Base-by-base conservation (phyloP, 2,888 invertebrate species). In the Antheraea assamensis region DNA sequence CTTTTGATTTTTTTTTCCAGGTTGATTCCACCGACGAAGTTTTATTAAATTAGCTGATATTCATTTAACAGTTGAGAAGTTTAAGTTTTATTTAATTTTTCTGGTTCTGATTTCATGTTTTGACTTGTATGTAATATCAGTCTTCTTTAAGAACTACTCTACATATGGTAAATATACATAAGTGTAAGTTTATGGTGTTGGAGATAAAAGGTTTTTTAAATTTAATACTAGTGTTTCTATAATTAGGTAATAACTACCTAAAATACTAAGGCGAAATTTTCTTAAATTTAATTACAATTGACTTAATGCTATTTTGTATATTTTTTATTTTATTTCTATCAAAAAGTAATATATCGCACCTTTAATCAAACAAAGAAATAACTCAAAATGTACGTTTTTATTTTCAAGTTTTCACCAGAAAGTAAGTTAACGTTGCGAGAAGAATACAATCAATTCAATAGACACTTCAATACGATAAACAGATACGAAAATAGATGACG, bases 121-220 rank as follows among this genome's bases (percentile, higher is more conserved):
- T 24, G 2, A 58, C 24, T n/a, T n/a, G 0, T 24, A 10, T 58
- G 8, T n/a, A 10, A 24, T 24, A n/a, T 24, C 21, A n/a, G 13
- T 24, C 13, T 24, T 13, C 58, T 58, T 58, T 24, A n/a, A 42
- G 8, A 42, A 42, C n/a, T 13, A 58, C 58, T n/a, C n/a, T 58
- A 10, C 58, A 7, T 58, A 58, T 24, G 24, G 24, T 24, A 58
- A 58, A 58, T 58, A 58, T 10, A 58, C 24, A 58, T 58, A 58
- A 58, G 24, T 24, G 58, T 24, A 24, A 24, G n/a, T 3, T 66
- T 66, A 66, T 19, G 66, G 66, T 66, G 66, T 66, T 66, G 66
- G 66, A 66, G 19, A 66, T 66, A 64, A 64, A 2, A 19, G 30
- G 30, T 64, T 64, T 64, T 64, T 27, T 4, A 30, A 64, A 17